Base-by-base conservation (phyloP, 2,113 vertebrate species). In the Bos javanicus region DNA sequence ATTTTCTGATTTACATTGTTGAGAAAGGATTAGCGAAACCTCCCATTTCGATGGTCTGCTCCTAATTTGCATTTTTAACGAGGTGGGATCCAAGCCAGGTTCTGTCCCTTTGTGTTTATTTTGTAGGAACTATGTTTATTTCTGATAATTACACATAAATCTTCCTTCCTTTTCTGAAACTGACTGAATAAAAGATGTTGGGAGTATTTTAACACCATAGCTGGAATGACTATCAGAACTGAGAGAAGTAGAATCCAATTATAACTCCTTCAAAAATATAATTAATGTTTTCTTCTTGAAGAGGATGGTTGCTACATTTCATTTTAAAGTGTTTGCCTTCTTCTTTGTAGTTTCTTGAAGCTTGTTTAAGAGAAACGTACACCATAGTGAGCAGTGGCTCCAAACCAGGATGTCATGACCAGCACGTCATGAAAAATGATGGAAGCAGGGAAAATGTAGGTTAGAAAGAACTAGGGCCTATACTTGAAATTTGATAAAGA, bases 61-160 rank as follows among this genome's bases (percentile, higher is more conserved):
- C 95, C 98, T 99, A 93, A 98, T 99, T 99, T 99, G 98, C 98
- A 99, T 99, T 96, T 96, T 97, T 98, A 99, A 99, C 62, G 67
- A 99, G 97, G 98, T 36, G 98, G 99, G 99, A 98, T 96, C 96
- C 87, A 94, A 94, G 98, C 99, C 99, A 99, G 98, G 96, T 98
- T 99, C 97, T 98, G 95, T 98, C 99, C 98, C 98, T 99, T 99
- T 99, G 98, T 99, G 98, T 99, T 99, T 98, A 98, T 98, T 99
- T 98, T 98, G 94, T 97, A 98, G 98, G 97, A 98, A 98, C 98
- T 94, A 91, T 98, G 98, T 98, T 99, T 99, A 98, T 99, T 99
- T 98, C 98, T 87, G 52, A 98, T 98, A 98, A 99, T 99, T 98
- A 98, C 98, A 98, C 99, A 99, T 99, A 99, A 98, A 99, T 98